Base-by-base conservation (phyloP, 1,140 invertebrate genomes). In the Orius insidiosus region DNA sequence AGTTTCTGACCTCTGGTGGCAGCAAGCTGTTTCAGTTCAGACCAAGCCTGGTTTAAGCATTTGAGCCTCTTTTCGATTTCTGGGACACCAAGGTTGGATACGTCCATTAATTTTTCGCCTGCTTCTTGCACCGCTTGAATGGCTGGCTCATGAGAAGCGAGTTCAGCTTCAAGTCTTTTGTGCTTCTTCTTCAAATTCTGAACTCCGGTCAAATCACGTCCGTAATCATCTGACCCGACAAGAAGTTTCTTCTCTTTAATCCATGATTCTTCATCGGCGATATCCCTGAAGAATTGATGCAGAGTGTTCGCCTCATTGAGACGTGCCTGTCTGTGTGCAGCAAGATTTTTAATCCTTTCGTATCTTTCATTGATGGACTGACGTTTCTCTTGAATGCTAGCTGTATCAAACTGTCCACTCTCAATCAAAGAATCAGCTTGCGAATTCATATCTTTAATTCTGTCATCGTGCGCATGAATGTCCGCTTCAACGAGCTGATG, bases 261-360 rank as follows among this genome's bases (percentile, higher is more conserved):
- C 95, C 95, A 98, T n/a, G 88, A 93, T 63, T 98, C 95, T 64
- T 98, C 95, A 63, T 99, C 95, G 52, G 95, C 94, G 60, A 99
- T 97, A 61, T 98, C 95, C 39, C 95, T 70, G 74, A 98, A 93
- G 78, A 99, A 98, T 66, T 98, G 94, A 65, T 98, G 94, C 54
- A 98, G 71, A 6, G 92, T 98, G 59, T 96, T 89, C 2, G 94
- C 93, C 63, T 99, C 94, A 61, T 82, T 79, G 11, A 99, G 70
- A 24, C 90, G 69, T 1, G 83, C 80, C 57, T 94, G 74, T 34
- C 94, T 72, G 58, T 96, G 85, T 33, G 84, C 82, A n/a, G 88
- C 87, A 36, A 95, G 68, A 60, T 89, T 93, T 58, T 87, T 80
- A 39, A 97, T 86, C 46, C 86, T 72, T 60, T 93, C 85, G 64